phyloP scores from a whole-genome alignment of 2,888 invertebrate genomes.

The Cinara cedri region DNA sequence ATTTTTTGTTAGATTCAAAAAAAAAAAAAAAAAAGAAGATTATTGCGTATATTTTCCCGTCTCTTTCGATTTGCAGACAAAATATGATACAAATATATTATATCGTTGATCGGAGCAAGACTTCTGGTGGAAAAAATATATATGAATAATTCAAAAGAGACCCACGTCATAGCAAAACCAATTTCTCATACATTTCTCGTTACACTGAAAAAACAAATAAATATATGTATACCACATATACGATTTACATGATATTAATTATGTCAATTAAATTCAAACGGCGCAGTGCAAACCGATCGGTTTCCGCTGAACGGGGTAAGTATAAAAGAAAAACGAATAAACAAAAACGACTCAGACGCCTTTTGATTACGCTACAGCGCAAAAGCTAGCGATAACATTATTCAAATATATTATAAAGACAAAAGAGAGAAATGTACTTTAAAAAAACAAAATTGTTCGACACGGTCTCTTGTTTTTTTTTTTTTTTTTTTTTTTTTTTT shows the following conservation, averaged over 20 bases:
- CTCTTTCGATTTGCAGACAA: no score
- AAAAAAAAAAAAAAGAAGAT: no score
- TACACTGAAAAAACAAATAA: constrained; percentile 3
- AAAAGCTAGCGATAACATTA: neutral
- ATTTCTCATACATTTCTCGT: constrained; percentile 24
- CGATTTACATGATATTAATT: neutral
- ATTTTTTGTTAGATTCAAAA: no score
- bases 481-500: constrained; percentile 50
- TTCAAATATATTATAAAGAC: constrained; percentile 36
- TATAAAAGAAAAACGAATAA: neutral
- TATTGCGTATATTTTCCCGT: no score
- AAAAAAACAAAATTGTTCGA: constrained; percentile 38
- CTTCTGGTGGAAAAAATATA: no score
- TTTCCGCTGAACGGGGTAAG: neutral
- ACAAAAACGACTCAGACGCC: constrained; percentile 9
- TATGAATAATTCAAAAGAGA: no score
- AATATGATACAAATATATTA: no score
- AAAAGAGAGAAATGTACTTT: constrained; percentile 41
- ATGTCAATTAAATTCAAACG: constrained; percentile 20
- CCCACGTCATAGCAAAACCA: constrained; percentile 3
- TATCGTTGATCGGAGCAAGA: no score
- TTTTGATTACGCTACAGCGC: constrained; percentile 12
- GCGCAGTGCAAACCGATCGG: no score
- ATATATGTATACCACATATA: neutral
- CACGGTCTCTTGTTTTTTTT: constrained; percentile 18